Evolutionary conservation across 2,797 vertebrate species (phyloP).

Genomic region (Adelosebastes latens): DNA sequence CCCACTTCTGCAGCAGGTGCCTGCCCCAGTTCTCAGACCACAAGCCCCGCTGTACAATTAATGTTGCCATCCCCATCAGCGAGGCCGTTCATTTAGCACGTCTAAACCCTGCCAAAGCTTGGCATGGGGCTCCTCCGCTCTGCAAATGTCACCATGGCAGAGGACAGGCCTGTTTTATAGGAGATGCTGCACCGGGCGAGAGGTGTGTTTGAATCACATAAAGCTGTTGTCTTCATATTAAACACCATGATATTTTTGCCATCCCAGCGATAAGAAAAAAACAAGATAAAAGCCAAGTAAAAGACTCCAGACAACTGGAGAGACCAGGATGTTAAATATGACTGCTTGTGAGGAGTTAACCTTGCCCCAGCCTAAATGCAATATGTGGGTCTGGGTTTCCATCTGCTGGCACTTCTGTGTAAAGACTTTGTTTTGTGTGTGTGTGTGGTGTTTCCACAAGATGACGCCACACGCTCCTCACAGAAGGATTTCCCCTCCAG

Average conservation of each 20-base stretch:
- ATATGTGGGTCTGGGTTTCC: conserved; percentile 59
- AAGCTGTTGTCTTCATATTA: neutral
- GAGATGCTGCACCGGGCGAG: neutral
- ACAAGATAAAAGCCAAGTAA: neutral
- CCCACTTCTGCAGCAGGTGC: conserved; percentile 86
- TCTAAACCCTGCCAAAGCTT: conserved; percentile 24
- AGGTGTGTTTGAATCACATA: neutral
- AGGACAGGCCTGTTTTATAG: conserved; percentile 11
- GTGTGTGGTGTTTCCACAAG: conserved; percentile 41
- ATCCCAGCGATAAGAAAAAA: neutral
- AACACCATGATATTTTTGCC: neutral
- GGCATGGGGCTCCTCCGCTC: conserved; percentile 17
- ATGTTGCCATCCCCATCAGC: conserved; percentile 70
- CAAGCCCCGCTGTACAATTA: conserved; percentile 74
- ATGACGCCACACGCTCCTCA: conserved; percentile 37
- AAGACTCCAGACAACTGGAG: neutral
- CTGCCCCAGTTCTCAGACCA: conserved; percentile 82
- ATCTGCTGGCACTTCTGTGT: conserved; percentile 64
- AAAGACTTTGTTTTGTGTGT: conserved; percentile 12
- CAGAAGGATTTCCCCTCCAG: conserved; percentile 29
- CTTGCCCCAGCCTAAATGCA: neutral
- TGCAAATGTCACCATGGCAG: conserved; percentile 36
- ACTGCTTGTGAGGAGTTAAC: neutral
- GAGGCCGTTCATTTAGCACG: conserved; percentile 45
- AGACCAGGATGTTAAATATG: neutral